Percentiles rank a stretch among this genome's conserved stretches.
Conservation (phyloP, 2,113 vertebrate species). For the Sakesphorus luctuosus region DNA sequence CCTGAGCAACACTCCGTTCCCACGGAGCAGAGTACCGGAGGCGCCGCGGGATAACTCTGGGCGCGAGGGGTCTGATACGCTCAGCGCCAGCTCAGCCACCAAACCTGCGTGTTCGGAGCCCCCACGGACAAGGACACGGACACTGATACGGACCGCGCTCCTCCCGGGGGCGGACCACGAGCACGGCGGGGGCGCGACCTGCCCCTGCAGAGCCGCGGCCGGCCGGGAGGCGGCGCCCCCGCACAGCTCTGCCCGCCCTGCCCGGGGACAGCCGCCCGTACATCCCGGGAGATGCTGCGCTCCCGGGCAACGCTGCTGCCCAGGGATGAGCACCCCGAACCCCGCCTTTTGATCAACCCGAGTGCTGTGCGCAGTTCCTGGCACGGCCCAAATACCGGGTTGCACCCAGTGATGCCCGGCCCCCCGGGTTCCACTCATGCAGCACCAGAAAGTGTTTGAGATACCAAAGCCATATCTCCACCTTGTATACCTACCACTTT, state of each 20-base stretch:
- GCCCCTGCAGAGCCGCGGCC: neutral
- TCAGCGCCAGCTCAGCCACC: neutral
- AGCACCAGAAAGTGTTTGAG: neutral
- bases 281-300: neutral
- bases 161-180: neutral
- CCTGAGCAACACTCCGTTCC: neutral
- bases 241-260: neutral
- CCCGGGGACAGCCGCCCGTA: neutral
- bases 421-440: fast-evolving
- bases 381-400: fast-evolving
- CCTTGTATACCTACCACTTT: constrained; percentile 10
- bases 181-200: no score
- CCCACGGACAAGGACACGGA: neutral
- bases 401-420: neutral
- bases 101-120: neutral
- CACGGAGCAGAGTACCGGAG: fast-evolving
- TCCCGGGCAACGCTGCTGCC: fast-evolving
- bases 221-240: neutral
- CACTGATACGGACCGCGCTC: neutral
- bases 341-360: fast-evolving
- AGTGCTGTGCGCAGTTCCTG: fast-evolving
- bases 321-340: fast-evolving
- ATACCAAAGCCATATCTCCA: neutral
- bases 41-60: fast-evolving
- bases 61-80: neutral